Base-by-base conservation (phyloP, 2,797 vertebrate genomes). In the Falco peregrinus region DNA sequence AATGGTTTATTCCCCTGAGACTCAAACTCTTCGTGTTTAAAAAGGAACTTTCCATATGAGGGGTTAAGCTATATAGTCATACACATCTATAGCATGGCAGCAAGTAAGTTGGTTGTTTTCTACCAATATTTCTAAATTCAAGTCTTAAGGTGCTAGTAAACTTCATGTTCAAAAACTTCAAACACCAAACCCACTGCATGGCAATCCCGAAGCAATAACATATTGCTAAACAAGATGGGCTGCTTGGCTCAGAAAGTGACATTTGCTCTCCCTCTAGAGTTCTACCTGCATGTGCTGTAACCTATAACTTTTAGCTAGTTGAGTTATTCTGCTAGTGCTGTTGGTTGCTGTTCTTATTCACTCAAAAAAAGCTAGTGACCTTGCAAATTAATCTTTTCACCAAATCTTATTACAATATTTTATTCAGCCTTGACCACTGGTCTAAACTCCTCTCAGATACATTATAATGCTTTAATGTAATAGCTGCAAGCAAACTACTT, bases 191-290 rank as follows among this genome's bases (percentile, higher is more conserved):
- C 57, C 57, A 13, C 9, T 11, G 2, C 45, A 9, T 1, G 7
- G 28, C 43, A 25, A 25, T n/a, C 37, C 37, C 4, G 1, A 3
- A 13, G 69, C 28, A 67, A 56, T 5, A 18, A 22, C 6, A 1
- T 16, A 7, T 5, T 11, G 45, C 29, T 7, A 8, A 26, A 5
- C 1, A 20, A 41, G 67, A 31, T 1, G 57, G 7, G 37, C 10
- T 41, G 10, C 61, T 24, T 6, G 71, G 74, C 74, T 81, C 84
- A 9, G 41, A n/a, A 29, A 10, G 59, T 17, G 91, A 67, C 78
- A 65, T 69, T 54, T 90, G 69, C 75, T 92, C 94, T 92, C 92
- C 84, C 87, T 92, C 87, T 68, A 14, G 92, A 96, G 92, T 3
- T 60, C 17, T 0, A 51, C 63, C 82, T 77, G 54, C 10, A 1